phyloP scores from a whole-genome alignment of 2,888 invertebrate species.

The Calliphora vomitoria region DNA sequence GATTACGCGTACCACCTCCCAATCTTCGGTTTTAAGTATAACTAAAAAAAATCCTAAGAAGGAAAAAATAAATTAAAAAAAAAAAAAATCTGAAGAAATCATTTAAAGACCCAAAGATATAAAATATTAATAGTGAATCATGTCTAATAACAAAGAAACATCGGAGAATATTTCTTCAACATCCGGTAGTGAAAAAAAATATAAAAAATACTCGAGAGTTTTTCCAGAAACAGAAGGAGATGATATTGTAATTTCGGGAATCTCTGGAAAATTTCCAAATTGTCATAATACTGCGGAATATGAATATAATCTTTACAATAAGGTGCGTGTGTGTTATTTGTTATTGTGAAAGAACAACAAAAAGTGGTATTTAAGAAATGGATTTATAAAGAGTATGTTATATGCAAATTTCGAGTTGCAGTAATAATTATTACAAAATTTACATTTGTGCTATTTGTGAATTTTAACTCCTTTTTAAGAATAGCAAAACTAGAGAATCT shows the following conservation, averaged over 20 bases:
- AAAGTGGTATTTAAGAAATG: neutral
- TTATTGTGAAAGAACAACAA: neutral
- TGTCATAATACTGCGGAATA: slow-evolving; percentile 88
- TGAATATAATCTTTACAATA: slow-evolving; percentile 87
- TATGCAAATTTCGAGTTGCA: too few relatives aligned
- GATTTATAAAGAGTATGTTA: too few relatives aligned
- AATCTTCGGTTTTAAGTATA: neutral
- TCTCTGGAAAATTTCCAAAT: slow-evolving; percentile 88
- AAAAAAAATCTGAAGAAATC: neutral
- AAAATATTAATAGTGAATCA: slow-evolving; percentile 6
- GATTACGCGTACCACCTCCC: slow-evolving; percentile 50
- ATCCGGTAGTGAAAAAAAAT: slow-evolving; percentile 72
- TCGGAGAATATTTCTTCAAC: slow-evolving; percentile 21
- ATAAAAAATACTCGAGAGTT: slow-evolving; percentile 80
- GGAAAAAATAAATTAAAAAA: neutral
- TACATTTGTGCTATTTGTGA: too few relatives aligned
- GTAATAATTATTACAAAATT: too few relatives aligned
- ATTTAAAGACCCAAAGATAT: neutral
- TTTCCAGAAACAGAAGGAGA: slow-evolving; percentile 84
- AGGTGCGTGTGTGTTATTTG: slow-evolving; percentile 81
- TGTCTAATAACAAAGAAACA: slow-evolving; percentile 41
- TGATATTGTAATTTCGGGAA: slow-evolving; percentile 87
- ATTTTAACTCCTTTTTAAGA: too few relatives aligned
- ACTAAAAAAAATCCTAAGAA: neutral
- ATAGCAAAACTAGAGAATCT: too few relatives aligned